Evolutionary conservation across 30 jellyfish, hydroid and myxozoan species (phyloP).

Genomic region (Hydractinia symbiolongicarpus): DNA sequence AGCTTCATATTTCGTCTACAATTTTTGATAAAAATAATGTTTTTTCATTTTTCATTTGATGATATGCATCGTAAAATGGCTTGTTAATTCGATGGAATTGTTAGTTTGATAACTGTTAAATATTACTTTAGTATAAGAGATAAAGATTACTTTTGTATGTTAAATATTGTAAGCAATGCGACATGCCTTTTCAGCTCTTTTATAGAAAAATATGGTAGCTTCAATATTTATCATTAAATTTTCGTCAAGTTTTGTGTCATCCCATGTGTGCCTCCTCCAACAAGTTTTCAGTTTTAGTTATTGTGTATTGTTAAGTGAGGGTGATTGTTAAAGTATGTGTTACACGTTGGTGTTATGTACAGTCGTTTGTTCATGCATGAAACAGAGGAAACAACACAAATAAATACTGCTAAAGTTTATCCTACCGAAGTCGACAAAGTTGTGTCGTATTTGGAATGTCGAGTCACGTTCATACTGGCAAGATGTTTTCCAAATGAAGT

Average conservation of each 20-base stretch:
- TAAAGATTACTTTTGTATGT: background rate
- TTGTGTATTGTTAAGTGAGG: background rate
- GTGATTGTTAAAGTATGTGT: background rate
- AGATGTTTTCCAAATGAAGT: slow-evolving; percentile 1
- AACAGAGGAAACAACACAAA: background rate
- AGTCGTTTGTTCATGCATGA: background rate
- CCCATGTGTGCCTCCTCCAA: too few relatives aligned
- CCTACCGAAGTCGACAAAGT: slow-evolving; percentile 6
- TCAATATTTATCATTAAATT: too few relatives aligned
- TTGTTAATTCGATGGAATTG: background rate
- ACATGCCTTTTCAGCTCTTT: too few relatives aligned
- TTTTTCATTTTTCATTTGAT: background rate
- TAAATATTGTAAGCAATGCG: too few relatives aligned
- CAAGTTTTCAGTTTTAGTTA: background rate
- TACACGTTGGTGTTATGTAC: background rate
- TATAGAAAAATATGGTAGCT: too few relatives aligned
- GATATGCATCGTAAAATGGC: background rate
- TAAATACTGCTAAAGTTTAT: background rate
- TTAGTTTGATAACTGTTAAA: background rate
- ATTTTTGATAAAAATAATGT: too few relatives aligned
- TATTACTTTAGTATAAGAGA: background rate
- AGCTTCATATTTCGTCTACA: background rate
- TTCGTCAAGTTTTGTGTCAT: too few relatives aligned
- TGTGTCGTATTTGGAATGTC: slow-evolving; percentile 10
- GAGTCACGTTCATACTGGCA: background rate